Evolutionary conservation across 2,888 invertebrate species (phyloP).

Genomic region (Drosophila neonasuta): DNA sequence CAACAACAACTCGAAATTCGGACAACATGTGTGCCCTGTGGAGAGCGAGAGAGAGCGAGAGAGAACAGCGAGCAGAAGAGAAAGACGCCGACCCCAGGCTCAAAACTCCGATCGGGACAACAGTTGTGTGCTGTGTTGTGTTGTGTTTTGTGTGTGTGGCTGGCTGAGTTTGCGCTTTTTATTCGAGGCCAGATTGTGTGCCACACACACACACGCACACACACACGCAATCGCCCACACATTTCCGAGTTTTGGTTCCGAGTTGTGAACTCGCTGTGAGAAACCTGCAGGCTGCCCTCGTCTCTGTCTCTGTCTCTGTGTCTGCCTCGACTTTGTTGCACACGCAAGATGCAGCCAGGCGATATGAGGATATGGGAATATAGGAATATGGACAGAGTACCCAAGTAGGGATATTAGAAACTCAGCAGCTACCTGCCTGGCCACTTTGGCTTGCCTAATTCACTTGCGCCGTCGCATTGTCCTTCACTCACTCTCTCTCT

Average conservation of each 20-base stretch:
- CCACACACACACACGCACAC: conserved; percentile 33
- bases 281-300: conserved; percentile 52
- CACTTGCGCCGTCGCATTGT: conserved; percentile 70
- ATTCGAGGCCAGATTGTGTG: conserved; percentile 62
- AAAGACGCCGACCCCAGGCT: conserved; percentile 56
- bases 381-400: neutral
- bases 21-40: conserved; percentile 64
- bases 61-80: conserved; percentile 16
- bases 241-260: conserved; percentile 66
- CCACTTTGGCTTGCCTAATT: conserved; percentile 79
- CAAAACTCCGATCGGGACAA: conserved; percentile 41
- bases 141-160: neutral
- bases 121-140: conserved; percentile 45
- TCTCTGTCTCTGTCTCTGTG: too few relatives aligned
- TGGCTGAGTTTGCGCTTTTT: conserved; percentile 60
- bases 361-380: conserved; percentile 50
- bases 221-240: conserved; percentile 58
- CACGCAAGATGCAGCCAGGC: conserved; percentile 67
- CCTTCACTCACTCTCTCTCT: conserved; percentile 24
- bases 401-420: conserved; percentile 57
- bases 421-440: conserved; percentile 41
- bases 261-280: conserved; percentile 63
- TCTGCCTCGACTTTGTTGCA: neutral
- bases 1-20: conserved; percentile 39
- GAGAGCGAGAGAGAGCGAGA: neutral